Evolutionary conservation across 2,888 invertebrate species (phyloP).

Genomic region (Pseudanteris insignis): DNA sequence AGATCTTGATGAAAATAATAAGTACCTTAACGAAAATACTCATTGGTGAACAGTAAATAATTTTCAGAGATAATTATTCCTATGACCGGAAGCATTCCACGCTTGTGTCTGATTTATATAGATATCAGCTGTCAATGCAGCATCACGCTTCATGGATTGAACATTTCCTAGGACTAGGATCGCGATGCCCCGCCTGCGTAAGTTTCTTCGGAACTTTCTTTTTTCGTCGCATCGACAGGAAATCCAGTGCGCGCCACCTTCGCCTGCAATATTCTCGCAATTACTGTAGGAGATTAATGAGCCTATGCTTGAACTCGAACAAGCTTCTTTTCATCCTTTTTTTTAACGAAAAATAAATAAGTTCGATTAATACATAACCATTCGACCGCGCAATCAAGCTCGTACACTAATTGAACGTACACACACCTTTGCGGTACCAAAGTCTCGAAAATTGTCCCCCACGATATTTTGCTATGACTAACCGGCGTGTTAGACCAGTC

Average conservation of each 20-base stretch:
- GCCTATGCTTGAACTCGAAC: slow-evolving; percentile 48
- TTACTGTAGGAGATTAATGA: slow-evolving; percentile 62
- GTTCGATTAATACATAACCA: too few species aligned
- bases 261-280: slow-evolving; percentile 52
- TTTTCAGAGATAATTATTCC: too few species aligned
- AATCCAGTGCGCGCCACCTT: slow-evolving; percentile 48
- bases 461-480: too few species aligned
- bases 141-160: slow-evolving; percentile 20
- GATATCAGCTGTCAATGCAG: slow-evolving; percentile 18
- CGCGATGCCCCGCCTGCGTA: slow-evolving; percentile 48
- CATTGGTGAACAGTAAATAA: too few species aligned
- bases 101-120: slow-evolving; percentile 17
- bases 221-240: slow-evolving; percentile 14
- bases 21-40: too few species aligned
- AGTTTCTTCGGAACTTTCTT: slow-evolving; percentile 19
- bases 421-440: too few species aligned
- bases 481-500: neutral
- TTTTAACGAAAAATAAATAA: too few species aligned
- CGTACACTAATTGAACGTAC: too few species aligned
- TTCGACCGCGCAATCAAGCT: too few species aligned
- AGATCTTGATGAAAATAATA: too few species aligned
- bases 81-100: slow-evolving; percentile 7
- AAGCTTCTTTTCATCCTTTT: too few species aligned
- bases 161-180: slow-evolving; percentile 34
- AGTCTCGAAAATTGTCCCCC: too few species aligned